Base-by-base conservation (phyloP, 2,113 vertebrate species). In the Salvelinus namaycush region DNA sequence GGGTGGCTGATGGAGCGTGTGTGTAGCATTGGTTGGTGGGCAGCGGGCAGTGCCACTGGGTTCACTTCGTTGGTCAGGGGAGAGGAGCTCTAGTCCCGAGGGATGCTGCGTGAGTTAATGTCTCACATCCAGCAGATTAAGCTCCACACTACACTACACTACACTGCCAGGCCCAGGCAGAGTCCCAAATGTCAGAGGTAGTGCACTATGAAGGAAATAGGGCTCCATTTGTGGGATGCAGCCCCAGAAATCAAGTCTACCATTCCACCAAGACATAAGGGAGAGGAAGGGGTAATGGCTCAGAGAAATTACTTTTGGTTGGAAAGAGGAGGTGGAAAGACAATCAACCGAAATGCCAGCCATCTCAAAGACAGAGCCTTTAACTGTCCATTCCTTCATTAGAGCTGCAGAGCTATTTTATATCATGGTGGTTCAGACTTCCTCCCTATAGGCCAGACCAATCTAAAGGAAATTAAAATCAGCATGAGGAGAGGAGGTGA, bases 71-170 rank as follows among this genome's bases (percentile, higher is more conserved):
- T 39, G 68, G 75, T 76, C 77, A 76, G 75, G 80, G 76, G 75
- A 79, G 77, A 80, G 72, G 57, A 72, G 76, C 71, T 64, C 20
- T 29, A 31, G 26, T 59, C 39, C 39, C 0, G 3, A 1, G 9
- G 64, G 67, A 60, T 11, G 13, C 16, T 62, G 71, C 0, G 44
- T 27, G 66, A 85, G 83, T 81, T 89, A 87, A 83, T 86, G 82
- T 86, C 74, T 87, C 68, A 76, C 79, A 81, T 85, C 81, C 73
- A 76, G 54, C 79, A 87, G 83, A 88, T 90, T 86, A 89, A 82
- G 79, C 75, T 18, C 14, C 16, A 54, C 51, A 54, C 16, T 54
- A 54, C 51, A 54, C 14, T 16, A 54, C 9, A 44, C 39, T 3
- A 44, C 2, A 44, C 9, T 44, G 51, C 12, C 51, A 18, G 51